These are phyloP conservation scores for Aphrocallistes beatrix DNA, from an alignment of 37 sponge, comb jelly and placozoan genomes.

Conservation along the genomic window DNA sequence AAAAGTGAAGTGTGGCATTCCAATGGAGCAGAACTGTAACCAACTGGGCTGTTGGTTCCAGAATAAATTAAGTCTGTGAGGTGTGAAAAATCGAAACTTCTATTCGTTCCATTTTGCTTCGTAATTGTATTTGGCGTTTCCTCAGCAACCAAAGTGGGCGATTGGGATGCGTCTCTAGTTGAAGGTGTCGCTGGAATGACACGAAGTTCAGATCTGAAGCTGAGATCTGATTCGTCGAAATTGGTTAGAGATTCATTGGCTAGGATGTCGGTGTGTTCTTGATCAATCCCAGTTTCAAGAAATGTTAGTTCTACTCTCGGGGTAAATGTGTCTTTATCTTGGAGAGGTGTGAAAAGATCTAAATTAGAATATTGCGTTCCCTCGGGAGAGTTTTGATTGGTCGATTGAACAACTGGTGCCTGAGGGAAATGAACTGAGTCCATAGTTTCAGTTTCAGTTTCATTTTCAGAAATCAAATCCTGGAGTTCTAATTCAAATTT, in stretches of 20 bases:
- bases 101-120: neutral
- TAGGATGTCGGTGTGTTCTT: neutral
- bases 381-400: neutral
- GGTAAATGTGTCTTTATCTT: neutral
- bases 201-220: no score
- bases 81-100: neutral
- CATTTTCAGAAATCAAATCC: conserved; percentile 12
- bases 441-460: conserved; percentile 12
- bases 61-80: neutral
- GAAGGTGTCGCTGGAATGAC: no score
- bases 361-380: neutral
- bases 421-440: neutral
- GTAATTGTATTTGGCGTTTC: neutral
- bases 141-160: neutral
- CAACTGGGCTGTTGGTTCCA: neutral
- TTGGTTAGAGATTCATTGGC: neutral
- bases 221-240: neutral
- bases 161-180: neutral
- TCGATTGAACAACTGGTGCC: no score
- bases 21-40: neutral
- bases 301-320: neutral
- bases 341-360: neutral
- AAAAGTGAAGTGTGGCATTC: neutral
- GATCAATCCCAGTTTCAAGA: neutral
- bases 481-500: conserved; percentile 9